Evolutionary conservation across 2,888 invertebrate genomes (phyloP), one percentile per base, ranked within the genome.

Genomic region (Torymus aiolomorphi): DNA sequence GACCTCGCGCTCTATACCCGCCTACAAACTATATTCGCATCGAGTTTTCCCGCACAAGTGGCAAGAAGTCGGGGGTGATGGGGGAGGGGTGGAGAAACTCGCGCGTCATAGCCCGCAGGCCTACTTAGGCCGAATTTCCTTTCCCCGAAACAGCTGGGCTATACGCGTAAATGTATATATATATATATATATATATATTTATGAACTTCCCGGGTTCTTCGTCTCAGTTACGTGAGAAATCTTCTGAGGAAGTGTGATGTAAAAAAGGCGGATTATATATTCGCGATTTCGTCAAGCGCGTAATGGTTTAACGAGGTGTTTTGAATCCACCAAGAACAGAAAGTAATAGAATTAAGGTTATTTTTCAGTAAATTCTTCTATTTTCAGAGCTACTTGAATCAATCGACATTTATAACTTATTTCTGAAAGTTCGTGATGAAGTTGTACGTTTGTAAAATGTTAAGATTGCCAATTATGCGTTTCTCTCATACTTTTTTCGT

Each of bases 61-160:
- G 24, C 57, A 52, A 57, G 57, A 66, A 65, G 49, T 57, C 57
- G 57, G n/a, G 56, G 3, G 11, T n/a, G 49, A 16, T 49, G n/a
- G n/a, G n/a, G n/a, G 63, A 57, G 57, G 59, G 57, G 49, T 49
- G 51, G 49, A 16, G 56, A 63, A 63, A 65, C 61, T 72, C 62
- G 16, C 31, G 52, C 24, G 24, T 24, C 52, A 62, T 72, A 31
- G 62, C 63, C 61, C 42, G 63, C 42, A 65, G 65, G 65, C 65
- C 20, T 74, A 74, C 61, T 75, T 59, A 52, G 56, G 57, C 1
- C 24, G 18, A 42, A 65, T 57, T 18, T 24, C 24, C 24, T 2
- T 67, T 67, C 52, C 67, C 67, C 13, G 61, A 75, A 75, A 67
- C 52, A 67, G 52, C 67, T 61, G 54, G 14, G 24, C 20, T n/a